Conservation (phyloP, 2,113 vertebrate genomes). For the Prunella fulvescens region DNA sequence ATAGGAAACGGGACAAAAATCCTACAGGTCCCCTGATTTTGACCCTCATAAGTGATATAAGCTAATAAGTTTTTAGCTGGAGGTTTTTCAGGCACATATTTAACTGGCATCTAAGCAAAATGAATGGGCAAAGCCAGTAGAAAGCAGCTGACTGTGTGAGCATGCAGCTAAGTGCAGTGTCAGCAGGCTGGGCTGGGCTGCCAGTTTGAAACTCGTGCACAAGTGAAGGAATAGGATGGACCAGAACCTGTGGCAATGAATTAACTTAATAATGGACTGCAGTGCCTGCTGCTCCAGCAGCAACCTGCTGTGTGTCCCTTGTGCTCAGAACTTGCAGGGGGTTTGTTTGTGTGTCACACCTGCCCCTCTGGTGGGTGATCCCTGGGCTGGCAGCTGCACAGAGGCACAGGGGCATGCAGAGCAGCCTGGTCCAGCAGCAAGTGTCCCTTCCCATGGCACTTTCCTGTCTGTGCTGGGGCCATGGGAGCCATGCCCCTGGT, state of each 20-base stretch:
- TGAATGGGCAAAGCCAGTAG: not conserved
- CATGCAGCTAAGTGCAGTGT: not conserved
- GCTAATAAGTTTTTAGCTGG: not conserved
- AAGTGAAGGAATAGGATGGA: not conserved
- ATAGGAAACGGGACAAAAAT: not conserved
- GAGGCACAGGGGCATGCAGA: not conserved
- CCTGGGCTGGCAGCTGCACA: not conserved
- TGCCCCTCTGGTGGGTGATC: rapidly evolving
- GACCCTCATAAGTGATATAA: not conserved
- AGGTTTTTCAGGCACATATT: not conserved
- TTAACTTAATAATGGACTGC: not conserved
- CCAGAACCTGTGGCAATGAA: not conserved
- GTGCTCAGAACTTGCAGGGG: not conserved
- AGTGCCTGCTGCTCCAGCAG: not conserved
- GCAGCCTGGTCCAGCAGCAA: not conserved
- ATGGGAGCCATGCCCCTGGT: rapidly evolving
- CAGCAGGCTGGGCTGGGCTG: not conserved
- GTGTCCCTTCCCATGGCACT: not conserved
- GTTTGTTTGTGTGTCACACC: not conserved
- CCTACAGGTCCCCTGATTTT: not conserved
- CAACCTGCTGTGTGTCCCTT: not conserved
- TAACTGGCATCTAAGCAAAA: not conserved
- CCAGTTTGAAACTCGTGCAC: not conserved
- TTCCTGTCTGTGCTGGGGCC: rapidly evolving
- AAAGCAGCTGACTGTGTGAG: not conserved